Base-by-base conservation (phyloP, 2,888 invertebrate species). In the Dolomedes plantarius region DNA sequence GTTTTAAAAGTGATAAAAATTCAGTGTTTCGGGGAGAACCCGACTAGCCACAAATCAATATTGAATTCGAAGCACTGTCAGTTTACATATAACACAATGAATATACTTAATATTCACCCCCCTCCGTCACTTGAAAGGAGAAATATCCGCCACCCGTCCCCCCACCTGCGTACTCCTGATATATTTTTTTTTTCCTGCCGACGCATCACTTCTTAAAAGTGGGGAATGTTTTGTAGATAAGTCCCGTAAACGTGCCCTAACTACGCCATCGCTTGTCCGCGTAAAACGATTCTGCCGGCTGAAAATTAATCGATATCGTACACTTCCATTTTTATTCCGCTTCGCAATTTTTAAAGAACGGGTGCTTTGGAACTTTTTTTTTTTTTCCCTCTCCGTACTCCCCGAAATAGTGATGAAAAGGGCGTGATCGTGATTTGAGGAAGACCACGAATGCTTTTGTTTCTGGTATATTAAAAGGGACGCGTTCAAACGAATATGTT, bases 191-290 rank as follows among this genome's bases (percentile, higher is more conserved):
- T 67, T 65, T 73, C 73, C 67, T 29, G 80, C 73, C 50, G 67
- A 74, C 80, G 19, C 80, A 74, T 72, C 80, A 73, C 67, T 74
- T 74, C 62, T 69, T 74, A 74, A 74, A 73, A 80, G 74, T 67
- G 13, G 68, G 50, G 80, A 68, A 56, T 68, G 50, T 80, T 80
- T 29, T 23, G n/a, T 36, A 56, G 65, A 80, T 67, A 80, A 74
- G 36, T 23, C 67, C 23, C 32, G 67, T 67, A 73, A 74, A 80
- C 80, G 80, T 80, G 80, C 80, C 32, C 46, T 74, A 80, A 74
- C 80, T 80, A 32, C 56, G 28, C 68, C 39, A 80, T 80, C 80
- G 36, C 3, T 56, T 19, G 56, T 56, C 23, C 56, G 56, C 56
- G 56, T 56, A 56, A 19, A 56, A 56, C 56, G 56, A 56, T 56